Conservation (phyloP, 1,140 invertebrate species). For the Lordiphosa clarofinis region DNA sequence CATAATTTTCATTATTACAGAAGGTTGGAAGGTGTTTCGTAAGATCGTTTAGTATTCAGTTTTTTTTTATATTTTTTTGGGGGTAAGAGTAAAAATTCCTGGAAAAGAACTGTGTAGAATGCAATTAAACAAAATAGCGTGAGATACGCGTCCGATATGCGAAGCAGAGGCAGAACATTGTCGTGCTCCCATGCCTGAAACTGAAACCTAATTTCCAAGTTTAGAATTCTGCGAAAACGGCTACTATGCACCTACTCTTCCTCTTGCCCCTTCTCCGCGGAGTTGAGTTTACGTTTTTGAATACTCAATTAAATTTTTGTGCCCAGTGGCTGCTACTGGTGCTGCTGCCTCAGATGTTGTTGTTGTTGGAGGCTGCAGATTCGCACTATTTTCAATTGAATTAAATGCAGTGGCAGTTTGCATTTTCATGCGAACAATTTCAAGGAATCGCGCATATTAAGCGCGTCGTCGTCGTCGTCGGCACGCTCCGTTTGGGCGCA, state of each 20-base stretch:
- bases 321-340: constrained; percentile 34
- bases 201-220: constrained; percentile 77
- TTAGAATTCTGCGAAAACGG: constrained; percentile 72
- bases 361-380: constrained; percentile 41
- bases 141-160: constrained; percentile 68
- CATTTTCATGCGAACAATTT: constrained; percentile 79
- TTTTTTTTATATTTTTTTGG: constrained; percentile 64
- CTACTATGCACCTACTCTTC: constrained; percentile 11
- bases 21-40: constrained; percentile 10
- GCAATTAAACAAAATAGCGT: constrained; percentile 77
- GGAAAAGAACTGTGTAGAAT: constrained; percentile 67
- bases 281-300: constrained; percentile 66
- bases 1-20: constrained; percentile 36
- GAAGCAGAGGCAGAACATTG: constrained; percentile 33
- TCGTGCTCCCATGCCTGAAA: constrained; percentile 43
- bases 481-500: constrained; percentile 79
- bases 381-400: constrained; percentile 78
- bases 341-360: not conserved
- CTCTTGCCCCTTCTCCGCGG: constrained; percentile 4
- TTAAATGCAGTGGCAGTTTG: constrained; percentile 59
- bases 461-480: constrained; percentile 75
- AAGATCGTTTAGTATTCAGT: constrained; percentile 10
- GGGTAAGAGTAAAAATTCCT: constrained; percentile 62
- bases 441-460: constrained; percentile 80
- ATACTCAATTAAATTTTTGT: constrained; percentile 74